Base-by-base conservation (phyloP, 2,888 invertebrate species). In the Polydesmus complanatus region DNA sequence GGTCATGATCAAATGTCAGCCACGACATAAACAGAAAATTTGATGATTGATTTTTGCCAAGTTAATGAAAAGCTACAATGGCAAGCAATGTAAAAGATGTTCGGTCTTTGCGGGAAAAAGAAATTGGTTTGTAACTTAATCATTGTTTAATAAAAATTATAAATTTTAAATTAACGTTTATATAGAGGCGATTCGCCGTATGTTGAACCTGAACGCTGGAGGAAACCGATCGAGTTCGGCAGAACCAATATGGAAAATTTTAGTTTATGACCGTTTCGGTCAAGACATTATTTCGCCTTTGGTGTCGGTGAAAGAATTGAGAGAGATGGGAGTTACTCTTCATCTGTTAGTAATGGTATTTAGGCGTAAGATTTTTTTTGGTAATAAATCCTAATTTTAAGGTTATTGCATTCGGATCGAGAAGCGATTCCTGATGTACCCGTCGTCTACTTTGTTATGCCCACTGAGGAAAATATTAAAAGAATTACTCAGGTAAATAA, bases 241-340 rank as follows among this genome's bases (percentile, higher is more conserved):
- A 48, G 91, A 96, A 76, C 94, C 95, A 25, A 85, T 88, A 18
- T 96, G 95, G 95, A 96, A 61, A 23, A 49, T 98, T 62, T 78
- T 98, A 64, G 84, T 99, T 64, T 97, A 96, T 72, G 98, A 99
- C 74, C 82, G 90, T 69, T 84, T 88, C 67, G 97, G 97, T 2
- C 97, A 98, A 77, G 97, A 98, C 73, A 94, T 99, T 56, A 94
- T 99, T 69, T 95, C 97, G 18, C 97, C 98, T 0, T 76, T 99
- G 58, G 82, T 99, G 70, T 90, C 94, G 22, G 86, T 98, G 21
- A 94, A 94, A 74, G 96, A 98, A 71, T 79, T 98, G 2, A 77
- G 97, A 68, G 96, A 97, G 73, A 78, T 93, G 70, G 97, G 98
- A 64, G 93, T 99, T 51, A 99, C 98, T 48, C 80, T 99, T 63